Percentiles rank a stretch among this genome's conserved stretches.
phyloP scores from a whole-genome alignment of 2,888 invertebrate genomes.

The Nephrocerus scutellatus region DNA sequence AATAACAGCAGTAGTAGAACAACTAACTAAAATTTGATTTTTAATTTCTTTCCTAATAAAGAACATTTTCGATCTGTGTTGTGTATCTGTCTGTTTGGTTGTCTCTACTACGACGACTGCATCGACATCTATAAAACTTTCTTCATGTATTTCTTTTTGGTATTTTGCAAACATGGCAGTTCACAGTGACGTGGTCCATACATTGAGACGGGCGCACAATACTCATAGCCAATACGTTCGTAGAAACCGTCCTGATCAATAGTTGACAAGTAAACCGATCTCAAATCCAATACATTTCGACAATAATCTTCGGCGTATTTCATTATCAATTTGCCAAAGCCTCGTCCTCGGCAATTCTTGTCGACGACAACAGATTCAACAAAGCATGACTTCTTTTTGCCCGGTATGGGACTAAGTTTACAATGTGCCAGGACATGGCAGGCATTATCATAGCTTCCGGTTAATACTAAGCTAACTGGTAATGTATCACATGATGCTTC shows the following conservation, averaged over 20 bases:
- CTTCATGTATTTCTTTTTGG: slow-evolving; percentile 48
- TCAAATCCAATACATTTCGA: slow-evolving; percentile 54
- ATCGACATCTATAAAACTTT: slow-evolving; percentile 43
- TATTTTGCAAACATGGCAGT: slow-evolving; percentile 41
- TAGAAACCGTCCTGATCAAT: slow-evolving; percentile 72
- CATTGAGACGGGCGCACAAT: slow-evolving; percentile 63
- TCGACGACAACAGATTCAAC: slow-evolving; percentile 77
- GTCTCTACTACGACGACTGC: slow-evolving; percentile 25
- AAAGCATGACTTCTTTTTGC: slow-evolving; percentile 64
- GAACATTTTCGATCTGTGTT: slow-evolving; percentile 18
- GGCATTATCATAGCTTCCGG: slow-evolving; percentile 51
- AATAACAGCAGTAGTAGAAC: too few relatives aligned
- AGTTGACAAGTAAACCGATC: slow-evolving; percentile 62
- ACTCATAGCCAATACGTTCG: slow-evolving; percentile 62
- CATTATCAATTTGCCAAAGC: slow-evolving; percentile 70
- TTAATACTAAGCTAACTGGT: slow-evolving; percentile 64
- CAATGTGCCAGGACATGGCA: slow-evolving; percentile 67
- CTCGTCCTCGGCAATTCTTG: slow-evolving; percentile 63
- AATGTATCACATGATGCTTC: slow-evolving; percentile 64
- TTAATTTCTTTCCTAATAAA: too few relatives aligned
- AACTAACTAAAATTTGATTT: too few relatives aligned
- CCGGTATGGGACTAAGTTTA: slow-evolving; percentile 67
- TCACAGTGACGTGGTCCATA: slow-evolving; percentile 53
- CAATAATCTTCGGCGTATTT: slow-evolving; percentile 67
- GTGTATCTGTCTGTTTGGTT: slow-evolving; percentile 18